These are phyloP conservation scores for Nerophis ophidion DNA, from an alignment of 2,113 vertebrate genomes.

Conservation along the genomic window DNA sequence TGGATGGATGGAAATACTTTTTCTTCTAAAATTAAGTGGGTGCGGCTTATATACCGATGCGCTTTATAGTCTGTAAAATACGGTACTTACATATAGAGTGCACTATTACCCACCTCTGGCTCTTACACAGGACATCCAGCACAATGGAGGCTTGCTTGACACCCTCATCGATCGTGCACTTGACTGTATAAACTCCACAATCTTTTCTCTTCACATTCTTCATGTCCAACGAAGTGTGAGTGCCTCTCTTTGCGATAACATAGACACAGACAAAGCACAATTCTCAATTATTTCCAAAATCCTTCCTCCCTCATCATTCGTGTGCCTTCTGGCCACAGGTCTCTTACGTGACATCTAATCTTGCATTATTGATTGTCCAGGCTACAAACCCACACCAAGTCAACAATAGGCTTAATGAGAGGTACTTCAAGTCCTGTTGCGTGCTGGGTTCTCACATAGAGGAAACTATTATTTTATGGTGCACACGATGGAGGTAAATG, in stretches of 20 bases:
- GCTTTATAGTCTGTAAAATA: too few species aligned
- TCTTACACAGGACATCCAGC: constrained; percentile 73
- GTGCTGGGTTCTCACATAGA: constrained; percentile 23
- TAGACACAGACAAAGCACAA: constrained; percentile 23
- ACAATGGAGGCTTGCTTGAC: constrained; percentile 40
- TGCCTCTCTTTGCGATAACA: constrained; percentile 44
- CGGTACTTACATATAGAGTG: too few species aligned
- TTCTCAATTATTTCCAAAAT: constrained; percentile 54
- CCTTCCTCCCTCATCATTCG: constrained; percentile 59
- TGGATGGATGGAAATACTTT: too few species aligned
- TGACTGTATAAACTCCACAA: constrained; percentile 59
- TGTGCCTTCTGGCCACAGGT: constrained; percentile 58
- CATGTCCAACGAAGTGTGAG: constrained; percentile 62
- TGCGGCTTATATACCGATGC: too few species aligned
- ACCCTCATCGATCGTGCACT: constrained; percentile 69
- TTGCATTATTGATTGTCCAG: constrained; percentile 66
- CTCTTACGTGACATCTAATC: constrained; percentile 65
- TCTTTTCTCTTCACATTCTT: constrained; percentile 68
- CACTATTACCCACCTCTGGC: too few species aligned
- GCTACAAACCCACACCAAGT: constrained; percentile 47
- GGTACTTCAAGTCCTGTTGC: constrained; percentile 27
- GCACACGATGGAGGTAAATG: constrained; percentile 25
- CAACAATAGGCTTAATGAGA: constrained; percentile 47
- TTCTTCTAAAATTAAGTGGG: too few species aligned
- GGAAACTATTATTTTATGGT: constrained; percentile 25